Base-by-base conservation (phyloP, 2,113 vertebrate species). In the Picathartes gymnocephalus region DNA sequence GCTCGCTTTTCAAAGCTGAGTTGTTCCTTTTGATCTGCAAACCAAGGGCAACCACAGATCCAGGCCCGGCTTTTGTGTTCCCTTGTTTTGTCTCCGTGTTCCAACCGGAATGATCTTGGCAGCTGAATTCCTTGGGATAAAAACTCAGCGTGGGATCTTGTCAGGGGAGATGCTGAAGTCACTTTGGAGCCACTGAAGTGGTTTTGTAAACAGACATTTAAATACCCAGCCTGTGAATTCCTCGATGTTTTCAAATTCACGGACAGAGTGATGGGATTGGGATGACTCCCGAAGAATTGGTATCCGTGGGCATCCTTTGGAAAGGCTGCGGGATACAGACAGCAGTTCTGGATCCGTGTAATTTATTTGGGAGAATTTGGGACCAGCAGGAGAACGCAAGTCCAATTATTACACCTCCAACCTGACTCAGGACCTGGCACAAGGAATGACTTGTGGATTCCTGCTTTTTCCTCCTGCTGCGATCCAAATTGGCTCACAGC, bases 11-110 rank as follows among this genome's bases (percentile, higher is more conserved):
- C 91, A 93, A 93, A 96, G 70, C 88, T 42, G 68, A 15, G 58
- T 65, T 83, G 82, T 88, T 94, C 58, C 88, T 80, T 95, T 94
- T 95, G 76, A 93, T 92, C 86, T 47, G n/a, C 62, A 37, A 61
- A 64, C 12, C 71, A n/a, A n/a, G 44, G 48, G 13, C 57, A 30
- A 42, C 58, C 47, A 15, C 33, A 21, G 16, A 50, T 3, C 17
- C 47, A 42, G 70, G 65, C 47, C 27, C 15, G 56, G 33, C 45
- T 86, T 39, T 60, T 85, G 80, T 95, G 65, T 25, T 72, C 62
- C 71, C 21, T 65, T 31, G 35, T 73, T 92, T 90, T 77, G 33
- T 60, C 56, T 19, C 86, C 19, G 4, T 37, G 11, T 44, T 40
- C 10, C 57, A 31, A 5, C 33, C 15, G 6, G 35, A 57, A 28